These are phyloP conservation scores for Oreochromis aureus DNA, from an alignment of 2,113 vertebrate species.

Conservation along the genomic window DNA sequence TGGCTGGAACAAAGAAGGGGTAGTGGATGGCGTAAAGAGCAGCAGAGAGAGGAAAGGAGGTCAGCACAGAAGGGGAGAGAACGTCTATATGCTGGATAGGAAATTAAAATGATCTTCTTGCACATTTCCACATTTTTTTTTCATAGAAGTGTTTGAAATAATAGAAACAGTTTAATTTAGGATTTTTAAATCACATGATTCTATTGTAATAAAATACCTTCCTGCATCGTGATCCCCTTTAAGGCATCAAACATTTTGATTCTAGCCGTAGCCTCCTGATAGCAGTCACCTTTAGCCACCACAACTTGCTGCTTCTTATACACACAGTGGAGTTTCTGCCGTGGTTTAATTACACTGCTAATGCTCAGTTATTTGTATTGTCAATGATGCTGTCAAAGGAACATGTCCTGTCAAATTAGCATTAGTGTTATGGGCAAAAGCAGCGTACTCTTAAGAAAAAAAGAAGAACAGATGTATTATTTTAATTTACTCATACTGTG, in stretches of 20 bases:
- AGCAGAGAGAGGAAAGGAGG: not conserved
- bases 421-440: not conserved
- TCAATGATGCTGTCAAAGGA: not conserved
- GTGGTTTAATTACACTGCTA: not conserved
- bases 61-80: not conserved
- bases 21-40: not conserved
- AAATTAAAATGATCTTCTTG: not conserved
- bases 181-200: not conserved
- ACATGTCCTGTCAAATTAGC: not conserved
- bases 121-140: not conserved
- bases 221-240: not conserved
- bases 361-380: not conserved
- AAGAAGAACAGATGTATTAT: not conserved
- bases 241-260: not conserved
- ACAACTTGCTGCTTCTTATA: not conserved
- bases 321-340: not conserved
- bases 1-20: not conserved
- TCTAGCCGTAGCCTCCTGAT: not conserved
- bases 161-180: not conserved
- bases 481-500: not conserved
- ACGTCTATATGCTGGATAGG: not conserved
- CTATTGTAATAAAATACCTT: not conserved
- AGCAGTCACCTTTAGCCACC: not conserved
- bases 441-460: not conserved
- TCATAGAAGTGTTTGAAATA: not conserved